Evolutionary conservation across 1,140 invertebrate genomes (phyloP).

Genomic region (Penaeus chinensis): DNA sequence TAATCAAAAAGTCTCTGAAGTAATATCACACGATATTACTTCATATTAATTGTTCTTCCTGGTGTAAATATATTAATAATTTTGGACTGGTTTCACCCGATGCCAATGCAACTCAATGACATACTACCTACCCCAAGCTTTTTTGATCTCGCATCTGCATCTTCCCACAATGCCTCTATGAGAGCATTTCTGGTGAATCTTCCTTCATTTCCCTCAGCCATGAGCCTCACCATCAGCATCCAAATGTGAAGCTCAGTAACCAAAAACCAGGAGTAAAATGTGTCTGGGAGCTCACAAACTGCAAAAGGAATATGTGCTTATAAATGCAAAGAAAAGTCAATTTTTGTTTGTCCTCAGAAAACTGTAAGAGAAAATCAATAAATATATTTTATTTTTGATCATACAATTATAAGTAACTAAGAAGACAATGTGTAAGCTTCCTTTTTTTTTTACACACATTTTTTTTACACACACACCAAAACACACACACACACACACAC

Average conservation of each 20-base stretch:
- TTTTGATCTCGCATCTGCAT: conserved; percentile 79
- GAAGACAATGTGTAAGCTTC: no score
- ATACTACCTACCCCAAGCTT: conserved; percentile 72
- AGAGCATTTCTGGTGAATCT: conserved; percentile 78
- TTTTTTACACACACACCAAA: no score
- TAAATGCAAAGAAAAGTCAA: neutral
- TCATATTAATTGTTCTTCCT: no score
- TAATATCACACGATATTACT: no score
- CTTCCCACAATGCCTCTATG: conserved; percentile 83
- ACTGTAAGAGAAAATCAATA: neutral
- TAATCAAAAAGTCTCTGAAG: no score
- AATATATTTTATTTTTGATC: no score
- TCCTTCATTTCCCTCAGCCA: conserved; percentile 81
- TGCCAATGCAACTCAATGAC: no score
- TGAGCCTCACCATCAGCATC: conserved; percentile 81
- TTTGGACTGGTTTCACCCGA: no score
- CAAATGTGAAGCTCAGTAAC: conserved; percentile 85
- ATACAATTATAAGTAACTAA: no score
- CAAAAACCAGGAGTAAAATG: conserved; percentile 64
- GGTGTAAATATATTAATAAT: no score
- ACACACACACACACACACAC: no score
- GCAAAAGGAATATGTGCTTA: neutral
- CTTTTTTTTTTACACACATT: no score
- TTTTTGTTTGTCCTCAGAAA: neutral
- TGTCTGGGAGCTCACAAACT: conserved; percentile 62